Conservation (phyloP, 30 jellyfish, hydroid and myxozoan genomes). For the Catostylus mosaicus region DNA sequence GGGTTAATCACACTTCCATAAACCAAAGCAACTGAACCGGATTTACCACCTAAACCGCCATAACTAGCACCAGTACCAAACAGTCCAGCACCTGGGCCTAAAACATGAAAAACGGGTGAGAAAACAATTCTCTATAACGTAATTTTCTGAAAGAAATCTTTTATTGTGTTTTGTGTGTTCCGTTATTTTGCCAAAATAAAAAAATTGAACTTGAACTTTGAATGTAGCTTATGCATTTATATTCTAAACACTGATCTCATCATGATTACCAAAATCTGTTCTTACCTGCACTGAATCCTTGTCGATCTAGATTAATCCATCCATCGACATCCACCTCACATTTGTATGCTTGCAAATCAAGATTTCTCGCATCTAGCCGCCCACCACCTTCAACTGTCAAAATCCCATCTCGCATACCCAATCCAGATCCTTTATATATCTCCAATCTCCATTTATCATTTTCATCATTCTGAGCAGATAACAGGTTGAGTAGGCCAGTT, state of each 20-base stretch:
- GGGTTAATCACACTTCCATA: constrained; percentile 56
- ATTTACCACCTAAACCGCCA: constrained; percentile 69
- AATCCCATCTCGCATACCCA: constrained; percentile 54
- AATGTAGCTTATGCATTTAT: too few species aligned
- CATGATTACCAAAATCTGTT: too few species aligned
- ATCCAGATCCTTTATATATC: constrained; percentile 52
- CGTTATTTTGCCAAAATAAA: too few species aligned
- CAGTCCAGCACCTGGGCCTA: constrained; percentile 63
- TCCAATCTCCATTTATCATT: constrained; percentile 53
- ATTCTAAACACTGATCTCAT: too few species aligned
- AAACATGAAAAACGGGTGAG: too few species aligned
- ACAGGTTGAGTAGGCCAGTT: constrained; percentile 44
- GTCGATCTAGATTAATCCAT: constrained; percentile 67
- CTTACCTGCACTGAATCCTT: constrained; percentile 55
- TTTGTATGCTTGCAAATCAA: constrained; percentile 37
- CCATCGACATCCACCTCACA: constrained; percentile 69
- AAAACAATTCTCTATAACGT: too few species aligned
- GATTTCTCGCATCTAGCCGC: constrained; percentile 42
- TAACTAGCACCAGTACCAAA: constrained; percentile 64
- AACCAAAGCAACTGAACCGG: constrained; percentile 14
- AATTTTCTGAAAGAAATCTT: too few species aligned
- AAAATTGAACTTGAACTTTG: too few species aligned
- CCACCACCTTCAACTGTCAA: constrained; percentile 74
- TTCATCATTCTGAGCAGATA: constrained; percentile 16
- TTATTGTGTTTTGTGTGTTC: too few species aligned